Evolutionary conservation across 2,113 vertebrate genomes (phyloP).

Genomic region (Hemichromis elongatus): DNA sequence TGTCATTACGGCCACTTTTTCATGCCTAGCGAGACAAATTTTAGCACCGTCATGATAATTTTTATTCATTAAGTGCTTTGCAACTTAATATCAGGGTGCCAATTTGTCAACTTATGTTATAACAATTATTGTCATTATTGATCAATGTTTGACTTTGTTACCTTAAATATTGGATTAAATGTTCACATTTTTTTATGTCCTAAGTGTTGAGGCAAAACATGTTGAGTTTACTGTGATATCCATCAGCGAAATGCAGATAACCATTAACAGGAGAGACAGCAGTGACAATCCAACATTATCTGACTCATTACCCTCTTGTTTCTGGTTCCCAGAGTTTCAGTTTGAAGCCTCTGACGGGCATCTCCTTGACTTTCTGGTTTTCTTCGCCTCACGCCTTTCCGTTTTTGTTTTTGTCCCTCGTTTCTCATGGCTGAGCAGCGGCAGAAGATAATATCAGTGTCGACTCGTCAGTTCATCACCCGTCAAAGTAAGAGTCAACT

Average conservation of each 20-base stretch:
- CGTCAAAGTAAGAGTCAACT: conserved; percentile 15
- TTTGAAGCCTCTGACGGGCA: neutral
- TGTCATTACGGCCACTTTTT: neutral
- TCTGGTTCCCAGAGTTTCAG: neutral
- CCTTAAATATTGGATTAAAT: neutral
- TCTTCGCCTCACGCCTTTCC: neutral
- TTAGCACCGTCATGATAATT: neutral
- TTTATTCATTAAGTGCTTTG: neutral
- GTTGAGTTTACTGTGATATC: neutral
- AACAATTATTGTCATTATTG: neutral
- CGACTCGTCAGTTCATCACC: neutral
- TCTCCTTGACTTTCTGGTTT: neutral
- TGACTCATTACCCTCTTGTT: neutral
- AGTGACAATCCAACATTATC: neutral
- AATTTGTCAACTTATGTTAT: too few relatives aligned
- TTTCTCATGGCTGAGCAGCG: neutral
- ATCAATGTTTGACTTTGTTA: neutral
- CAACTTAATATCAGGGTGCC: neutral
- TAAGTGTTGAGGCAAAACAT: neutral
- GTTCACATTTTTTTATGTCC: neutral
- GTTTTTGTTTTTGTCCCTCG: neutral
- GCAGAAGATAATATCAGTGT: neutral
- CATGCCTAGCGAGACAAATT: neutral
- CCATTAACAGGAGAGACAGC: neutral
- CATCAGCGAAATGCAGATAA: neutral